phyloP scores from a whole-genome alignment of 2,113 vertebrate species.

The Stercorarius parasiticus region DNA sequence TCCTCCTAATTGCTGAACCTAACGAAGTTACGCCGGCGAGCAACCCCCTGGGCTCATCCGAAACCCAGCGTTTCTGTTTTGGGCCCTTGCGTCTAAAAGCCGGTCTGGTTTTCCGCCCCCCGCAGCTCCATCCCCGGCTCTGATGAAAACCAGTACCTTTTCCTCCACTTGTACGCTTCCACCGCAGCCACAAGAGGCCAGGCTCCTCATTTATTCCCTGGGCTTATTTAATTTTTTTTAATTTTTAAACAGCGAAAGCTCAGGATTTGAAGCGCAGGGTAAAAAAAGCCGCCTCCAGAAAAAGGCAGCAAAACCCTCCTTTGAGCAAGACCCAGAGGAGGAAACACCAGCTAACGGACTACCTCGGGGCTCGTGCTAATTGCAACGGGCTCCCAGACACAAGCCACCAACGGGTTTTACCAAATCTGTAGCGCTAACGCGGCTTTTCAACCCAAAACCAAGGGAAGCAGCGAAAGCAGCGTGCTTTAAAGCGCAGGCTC shows the following conservation, averaged over 20 bases:
- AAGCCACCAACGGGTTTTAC: neutral
- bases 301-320: too few relatives aligned
- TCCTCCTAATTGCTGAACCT: neutral
- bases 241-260: neutral
- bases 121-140: neutral
- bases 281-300: neutral
- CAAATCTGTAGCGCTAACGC: neutral
- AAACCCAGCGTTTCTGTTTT: fast-evolving
- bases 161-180: neutral
- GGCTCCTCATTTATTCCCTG: neutral
- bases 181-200: neutral
- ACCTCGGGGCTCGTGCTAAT: neutral
- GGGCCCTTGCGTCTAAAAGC: neutral
- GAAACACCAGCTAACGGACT: neutral
- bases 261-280: neutral
- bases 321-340: neutral
- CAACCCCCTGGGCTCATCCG: neutral
- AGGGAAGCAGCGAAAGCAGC: neutral
- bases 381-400: neutral
- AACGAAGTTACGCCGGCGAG: neutral
- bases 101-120: neutral
- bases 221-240: too few relatives aligned
- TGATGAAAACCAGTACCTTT: fast-evolving
- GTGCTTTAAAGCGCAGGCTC: neutral
- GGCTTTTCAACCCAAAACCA: neutral